These are phyloP conservation scores for Goniozus legneri DNA, from an alignment of 1,140 invertebrate species.

Conservation along the genomic window DNA sequence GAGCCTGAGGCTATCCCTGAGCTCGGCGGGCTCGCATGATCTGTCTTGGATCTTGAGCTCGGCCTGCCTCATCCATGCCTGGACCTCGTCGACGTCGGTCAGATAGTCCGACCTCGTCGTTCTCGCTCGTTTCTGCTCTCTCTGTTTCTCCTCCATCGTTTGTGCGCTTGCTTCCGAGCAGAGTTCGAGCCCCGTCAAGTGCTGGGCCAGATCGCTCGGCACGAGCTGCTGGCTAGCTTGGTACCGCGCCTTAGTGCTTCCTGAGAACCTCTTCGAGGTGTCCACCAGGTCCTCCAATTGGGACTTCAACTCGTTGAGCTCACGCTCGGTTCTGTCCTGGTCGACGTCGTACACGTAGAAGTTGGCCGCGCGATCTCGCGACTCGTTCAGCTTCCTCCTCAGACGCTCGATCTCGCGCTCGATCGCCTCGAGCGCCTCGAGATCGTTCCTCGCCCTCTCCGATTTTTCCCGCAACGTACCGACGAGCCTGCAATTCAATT, in stretches of 20 bases:
- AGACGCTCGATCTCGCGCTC: constrained; percentile 64
- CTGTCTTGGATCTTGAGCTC: constrained; percentile 81
- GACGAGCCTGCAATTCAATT: constrained; percentile 43
- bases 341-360: constrained; percentile 74
- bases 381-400: constrained; percentile 61
- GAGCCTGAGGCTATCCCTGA: constrained; percentile 73
- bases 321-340: constrained; percentile 57
- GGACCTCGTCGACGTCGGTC: constrained; percentile 74
- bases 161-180: constrained; percentile 72
- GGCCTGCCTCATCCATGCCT: constrained; percentile 76
- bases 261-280: constrained; percentile 62
- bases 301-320: constrained; percentile 50
- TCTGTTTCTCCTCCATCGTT: constrained; percentile 81
- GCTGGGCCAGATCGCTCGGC: constrained; percentile 72
- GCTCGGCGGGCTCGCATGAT: constrained; percentile 68
- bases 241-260: constrained; percentile 66
- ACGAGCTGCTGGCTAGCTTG: constrained; percentile 63
- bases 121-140: constrained; percentile 79
- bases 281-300: constrained; percentile 57
- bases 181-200: constrained; percentile 73
- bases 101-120: constrained; percentile 77
- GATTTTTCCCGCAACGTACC: constrained; percentile 59
- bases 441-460: constrained; percentile 59
- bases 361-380: constrained; percentile 61
- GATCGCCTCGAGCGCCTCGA: constrained; percentile 58